Conservation (phyloP, 2,113 vertebrate genomes). For the Electrona antarctica region DNA sequence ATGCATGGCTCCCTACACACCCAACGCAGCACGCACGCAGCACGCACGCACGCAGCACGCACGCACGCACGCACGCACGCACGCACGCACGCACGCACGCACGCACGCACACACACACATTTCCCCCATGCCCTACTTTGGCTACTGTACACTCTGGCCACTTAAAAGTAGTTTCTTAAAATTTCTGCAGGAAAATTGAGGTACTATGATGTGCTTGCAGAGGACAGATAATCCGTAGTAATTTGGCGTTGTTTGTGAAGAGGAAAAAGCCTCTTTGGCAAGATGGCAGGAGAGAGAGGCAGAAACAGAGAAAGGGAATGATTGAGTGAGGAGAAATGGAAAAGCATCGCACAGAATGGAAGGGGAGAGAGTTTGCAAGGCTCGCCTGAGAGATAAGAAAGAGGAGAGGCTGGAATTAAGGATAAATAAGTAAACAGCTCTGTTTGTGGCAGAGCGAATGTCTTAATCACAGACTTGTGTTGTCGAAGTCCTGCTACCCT, state of each 20-base stretch:
- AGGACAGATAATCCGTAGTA: constrained; percentile 63
- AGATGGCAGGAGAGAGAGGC: constrained; percentile 35
- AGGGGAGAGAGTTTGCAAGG: constrained; percentile 43
- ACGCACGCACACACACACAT: background rate
- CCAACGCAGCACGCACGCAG: background rate
- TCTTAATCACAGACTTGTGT: no score
- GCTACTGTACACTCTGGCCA: constrained; percentile 50
- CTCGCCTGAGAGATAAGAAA: constrained; percentile 61
- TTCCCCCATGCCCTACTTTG: constrained; percentile 41
- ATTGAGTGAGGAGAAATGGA: constrained; percentile 4
- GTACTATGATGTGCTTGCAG: constrained; percentile 58
- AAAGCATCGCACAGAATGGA: background rate
- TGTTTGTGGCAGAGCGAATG: background rate
- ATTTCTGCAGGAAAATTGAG: constrained; percentile 57
- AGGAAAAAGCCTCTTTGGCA: constrained; percentile 49
- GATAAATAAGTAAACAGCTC: constrained; percentile 67
- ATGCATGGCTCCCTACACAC: background rate
- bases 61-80: background rate
- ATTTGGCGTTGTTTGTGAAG: constrained; percentile 58
- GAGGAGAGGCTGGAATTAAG: constrained; percentile 44
- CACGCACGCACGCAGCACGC: background rate
- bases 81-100: constrained; percentile 12
- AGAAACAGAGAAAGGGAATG: constrained; percentile 47
- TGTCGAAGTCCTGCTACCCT: no score
- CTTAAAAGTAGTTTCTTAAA: constrained; percentile 51